These are phyloP conservation scores for Amphiprion percula DNA, from an alignment of 2,113 vertebrate genomes.

Conservation along the genomic window DNA sequence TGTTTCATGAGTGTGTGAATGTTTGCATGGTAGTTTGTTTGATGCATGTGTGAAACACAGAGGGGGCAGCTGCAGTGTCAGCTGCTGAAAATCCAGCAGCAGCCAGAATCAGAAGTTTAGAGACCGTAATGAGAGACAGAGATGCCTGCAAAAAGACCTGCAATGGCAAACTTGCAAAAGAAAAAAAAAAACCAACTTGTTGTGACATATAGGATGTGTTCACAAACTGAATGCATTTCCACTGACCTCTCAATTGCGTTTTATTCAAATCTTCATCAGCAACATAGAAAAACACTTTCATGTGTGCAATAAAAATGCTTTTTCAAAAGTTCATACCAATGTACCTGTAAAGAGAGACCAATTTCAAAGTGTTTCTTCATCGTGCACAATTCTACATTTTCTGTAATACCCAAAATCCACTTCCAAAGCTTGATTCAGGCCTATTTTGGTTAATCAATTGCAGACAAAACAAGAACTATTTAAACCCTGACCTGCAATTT, in stretches of 20 bases:
- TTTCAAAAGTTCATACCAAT: conserved; percentile 22
- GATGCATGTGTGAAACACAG: conserved; percentile 16
- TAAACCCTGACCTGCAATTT: conserved; percentile 17
- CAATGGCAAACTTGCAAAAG: background rate
- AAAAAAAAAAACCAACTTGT: background rate
- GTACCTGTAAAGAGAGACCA: conserved; percentile 5
- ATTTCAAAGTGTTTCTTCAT: conserved; percentile 19
- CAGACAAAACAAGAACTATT: conserved; percentile 9
- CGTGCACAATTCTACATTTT: background rate
- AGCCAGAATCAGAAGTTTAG: conserved; percentile 25
- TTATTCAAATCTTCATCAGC: background rate
- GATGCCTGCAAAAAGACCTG: conserved; percentile 13
- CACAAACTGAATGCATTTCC: background rate
- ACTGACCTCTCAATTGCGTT: background rate
- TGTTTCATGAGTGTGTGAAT: background rate
- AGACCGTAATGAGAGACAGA: conserved; percentile 49
- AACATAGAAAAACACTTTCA: conserved; percentile 22
- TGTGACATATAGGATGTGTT: background rate
- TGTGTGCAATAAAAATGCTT: background rate
- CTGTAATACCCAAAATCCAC: conserved; percentile 10
- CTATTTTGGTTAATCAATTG: conserved; percentile 17
- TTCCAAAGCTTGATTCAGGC: background rate
- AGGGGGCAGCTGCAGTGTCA: conserved; percentile 39
- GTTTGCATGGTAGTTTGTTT: background rate
- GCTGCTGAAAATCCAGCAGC: conserved; percentile 42